Base-by-base conservation (phyloP, 2,888 invertebrate genomes). In the Agrenia bidenticulata region DNA sequence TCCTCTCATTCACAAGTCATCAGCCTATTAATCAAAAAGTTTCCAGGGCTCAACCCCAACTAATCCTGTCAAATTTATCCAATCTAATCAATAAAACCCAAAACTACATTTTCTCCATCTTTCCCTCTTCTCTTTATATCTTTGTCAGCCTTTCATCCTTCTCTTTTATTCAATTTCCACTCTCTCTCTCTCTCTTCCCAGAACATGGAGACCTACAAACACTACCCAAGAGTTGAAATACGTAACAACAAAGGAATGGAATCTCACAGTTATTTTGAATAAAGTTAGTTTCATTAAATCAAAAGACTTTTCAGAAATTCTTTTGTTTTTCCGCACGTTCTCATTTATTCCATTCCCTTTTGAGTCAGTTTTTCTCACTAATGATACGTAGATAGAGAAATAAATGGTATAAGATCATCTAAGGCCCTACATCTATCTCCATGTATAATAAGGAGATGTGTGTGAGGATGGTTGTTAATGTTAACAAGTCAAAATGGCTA, bases 1-100 rank as follows among this genome's bases (percentile, higher is more conserved):
- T 55, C 57, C 64, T 62, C 69, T 72, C 74, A 73, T 76, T 76
- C 76, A 76, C 76, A 76, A 76, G 72, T 76, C 76, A 75, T 75
- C 76, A 75, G 73, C 70, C 74, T 73, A 76, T 76, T 76, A 76
- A 76, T 76, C 76, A 76, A 76, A 76, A 73, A 72, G 73, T 73
- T 73, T 73, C 71, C 64, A 66, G 69, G 66, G 70, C 53, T 66
- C 49, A 63, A 37, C 37, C 23, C 58, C 26, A 5, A 51, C 64
- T 70, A 73, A 74, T 76, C 73, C 73, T 76, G 74, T 76, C 76
- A 76, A 73, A 73, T 71, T 72, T 73, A 74, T 72, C 65, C 72
- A 61, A 67, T 67, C 62, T 60, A 67, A 67, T 61, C 61, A 59
- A 58, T 67, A 62, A 67, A 62, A 61, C 57, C 62, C 68, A 55